phyloP scores from a whole-genome alignment of 1,140 invertebrate genomes.

The Glomeris maerens region DNA sequence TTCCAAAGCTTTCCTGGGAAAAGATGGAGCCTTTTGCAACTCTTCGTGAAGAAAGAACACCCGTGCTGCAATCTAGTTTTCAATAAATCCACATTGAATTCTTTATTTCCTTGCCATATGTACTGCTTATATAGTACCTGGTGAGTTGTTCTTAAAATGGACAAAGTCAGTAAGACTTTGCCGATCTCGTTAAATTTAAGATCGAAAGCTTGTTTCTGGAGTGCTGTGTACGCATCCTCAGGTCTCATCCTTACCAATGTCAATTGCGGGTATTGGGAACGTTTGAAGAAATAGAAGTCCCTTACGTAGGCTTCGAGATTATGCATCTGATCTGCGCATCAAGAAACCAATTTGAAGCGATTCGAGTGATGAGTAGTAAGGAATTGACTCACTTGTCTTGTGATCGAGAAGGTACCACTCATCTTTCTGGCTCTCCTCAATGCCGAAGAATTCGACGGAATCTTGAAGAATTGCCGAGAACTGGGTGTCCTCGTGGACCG shows the following conservation, averaged over 20 bases:
- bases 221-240: conserved; percentile 72
- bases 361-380: neutral
- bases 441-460: conserved; percentile 92
- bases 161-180: conserved; percentile 49
- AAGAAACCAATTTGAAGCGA: neutral
- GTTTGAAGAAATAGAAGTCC: conserved; percentile 97
- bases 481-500: conserved; percentile 96
- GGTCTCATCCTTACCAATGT: conserved; percentile 87
- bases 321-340: conserved; percentile 68
- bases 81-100: too few relatives aligned
- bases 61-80: conserved; percentile 66
- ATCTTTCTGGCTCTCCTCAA: conserved; percentile 73
- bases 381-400: conserved; percentile 70
- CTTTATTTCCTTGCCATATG: too few relatives aligned
- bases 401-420: conserved; percentile 93
- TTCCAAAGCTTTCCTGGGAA: conserved; percentile 93
- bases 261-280: conserved; percentile 94
- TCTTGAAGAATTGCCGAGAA: conserved; percentile 91
- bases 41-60: conserved; percentile 99
- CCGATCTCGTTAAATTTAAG: conserved; percentile 96
- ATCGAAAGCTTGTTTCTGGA: conserved; percentile 82
- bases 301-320: conserved; percentile 86
- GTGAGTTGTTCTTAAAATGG: conserved; percentile 34
- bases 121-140: too few relatives aligned
- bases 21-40: conserved; percentile 93